Percentiles rank a stretch among this genome's conserved stretches.
Conservation (phyloP, 2,797 vertebrate genomes). For the Cyclura pinguis region DNA sequence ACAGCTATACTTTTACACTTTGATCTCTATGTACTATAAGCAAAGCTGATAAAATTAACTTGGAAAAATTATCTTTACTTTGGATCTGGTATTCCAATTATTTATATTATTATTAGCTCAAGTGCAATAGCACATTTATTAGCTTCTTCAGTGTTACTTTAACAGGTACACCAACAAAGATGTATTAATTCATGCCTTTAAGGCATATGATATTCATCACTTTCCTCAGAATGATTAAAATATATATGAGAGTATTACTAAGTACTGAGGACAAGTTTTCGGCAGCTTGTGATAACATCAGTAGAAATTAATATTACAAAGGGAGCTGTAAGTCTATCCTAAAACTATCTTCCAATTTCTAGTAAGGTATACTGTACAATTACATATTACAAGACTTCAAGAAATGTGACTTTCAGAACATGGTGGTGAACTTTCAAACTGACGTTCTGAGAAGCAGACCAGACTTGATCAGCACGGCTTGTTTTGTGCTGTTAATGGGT, state of each 20-base stretch:
- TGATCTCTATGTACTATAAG: constrained; percentile 48
- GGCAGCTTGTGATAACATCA: constrained; percentile 7
- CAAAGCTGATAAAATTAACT: constrained; percentile 51
- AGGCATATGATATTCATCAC: constrained; percentile 50
- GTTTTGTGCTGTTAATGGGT: background rate
- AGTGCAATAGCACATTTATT: constrained; percentile 44
- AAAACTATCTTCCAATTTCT: background rate
- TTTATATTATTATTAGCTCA: constrained; percentile 46
- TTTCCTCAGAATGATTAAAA: constrained; percentile 46
- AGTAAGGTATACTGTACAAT: constrained; percentile 2
- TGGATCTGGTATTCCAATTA: constrained; percentile 45
- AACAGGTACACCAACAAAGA: constrained; percentile 57
- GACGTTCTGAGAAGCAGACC: constrained; percentile 57
- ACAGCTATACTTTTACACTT: constrained; percentile 26
- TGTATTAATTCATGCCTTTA: constrained; percentile 51
- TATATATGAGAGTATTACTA: constrained; percentile 41
- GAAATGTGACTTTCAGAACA: constrained; percentile 37
- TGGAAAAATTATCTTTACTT: constrained; percentile 30
- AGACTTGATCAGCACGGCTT: constrained; percentile 32
- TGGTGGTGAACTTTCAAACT: constrained; percentile 39
- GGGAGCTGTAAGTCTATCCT: constrained; percentile 4
- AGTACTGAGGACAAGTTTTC: background rate
- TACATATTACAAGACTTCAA: constrained; percentile 9
- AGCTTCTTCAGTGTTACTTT: constrained; percentile 46
- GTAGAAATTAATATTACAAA: constrained; percentile 16